These are phyloP conservation scores for Sebastes diaconus DNA, from an alignment of 2,797 vertebrate species.

Conservation along the genomic window DNA sequence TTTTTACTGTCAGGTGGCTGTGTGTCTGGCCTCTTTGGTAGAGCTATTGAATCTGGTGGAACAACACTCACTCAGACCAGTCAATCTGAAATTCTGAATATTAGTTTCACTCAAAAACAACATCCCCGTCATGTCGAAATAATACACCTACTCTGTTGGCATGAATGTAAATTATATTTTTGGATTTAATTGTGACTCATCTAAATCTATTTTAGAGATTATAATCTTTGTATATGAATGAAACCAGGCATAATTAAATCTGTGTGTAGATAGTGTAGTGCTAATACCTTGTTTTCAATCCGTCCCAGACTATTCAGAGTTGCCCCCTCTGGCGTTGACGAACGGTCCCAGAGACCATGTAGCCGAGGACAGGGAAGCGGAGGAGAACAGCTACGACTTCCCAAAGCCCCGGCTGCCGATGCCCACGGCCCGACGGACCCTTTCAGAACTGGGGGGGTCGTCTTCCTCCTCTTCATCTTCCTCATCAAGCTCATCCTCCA, in stretches of 20 bases:
- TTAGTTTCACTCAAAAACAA: background rate
- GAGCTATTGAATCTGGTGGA: background rate
- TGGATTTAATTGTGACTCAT: background rate
- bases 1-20: accelerated
- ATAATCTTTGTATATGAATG: background rate
- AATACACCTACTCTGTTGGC: background rate
- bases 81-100: background rate
- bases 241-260: background rate
- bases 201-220: background rate
- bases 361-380: constrained; percentile 83
- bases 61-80: background rate
- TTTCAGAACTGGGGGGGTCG: constrained; percentile 88
- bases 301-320: constrained; percentile 82
- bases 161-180: background rate
- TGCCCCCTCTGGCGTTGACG: constrained; percentile 73
- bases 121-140: background rate
- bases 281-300: background rate
- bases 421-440: constrained; percentile 85
- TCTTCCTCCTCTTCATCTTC: constrained; percentile 82
- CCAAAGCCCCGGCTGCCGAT: constrained; percentile 86
- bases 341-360: constrained; percentile 77
- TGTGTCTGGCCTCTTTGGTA: too few species aligned
- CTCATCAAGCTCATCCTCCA: constrained; percentile 66
- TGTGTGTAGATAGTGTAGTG: background rate
- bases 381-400: constrained; percentile 90